A percentile compares a stretch with the other conserved stretches of the same genome.
Evolutionary conservation across 2,113 vertebrate species (phyloP).

Genomic region (Ptilorrhoa leucosticta): DNA sequence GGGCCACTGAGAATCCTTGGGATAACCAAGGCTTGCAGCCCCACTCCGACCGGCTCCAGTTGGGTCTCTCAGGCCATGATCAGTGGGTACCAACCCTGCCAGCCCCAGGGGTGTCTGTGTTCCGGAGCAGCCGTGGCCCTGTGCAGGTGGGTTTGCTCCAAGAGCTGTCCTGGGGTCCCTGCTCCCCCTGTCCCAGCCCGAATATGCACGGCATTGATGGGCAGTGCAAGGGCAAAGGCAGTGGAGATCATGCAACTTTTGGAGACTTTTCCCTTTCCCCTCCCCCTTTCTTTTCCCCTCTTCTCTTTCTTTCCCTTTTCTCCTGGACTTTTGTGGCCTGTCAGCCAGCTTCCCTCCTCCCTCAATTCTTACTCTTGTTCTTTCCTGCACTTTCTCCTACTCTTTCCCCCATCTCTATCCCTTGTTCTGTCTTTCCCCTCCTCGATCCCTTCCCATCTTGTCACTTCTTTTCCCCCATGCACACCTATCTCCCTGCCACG

Average conservation of each 20-base stretch:
- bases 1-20: background rate
- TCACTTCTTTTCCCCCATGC: fast-evolving
- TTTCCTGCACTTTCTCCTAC: background rate
- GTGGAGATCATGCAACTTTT: background rate
- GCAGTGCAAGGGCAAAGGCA: background rate
- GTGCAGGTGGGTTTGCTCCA: fast-evolving
- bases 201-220: fast-evolving
- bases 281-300: fast-evolving
- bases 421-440: background rate
- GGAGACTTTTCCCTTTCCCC: background rate
- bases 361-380: background rate
- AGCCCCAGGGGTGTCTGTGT: background rate
- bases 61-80: background rate
- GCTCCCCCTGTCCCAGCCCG: fast-evolving
- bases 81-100: fast-evolving
- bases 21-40: background rate
- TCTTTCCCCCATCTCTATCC: background rate
- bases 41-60: fast-evolving
- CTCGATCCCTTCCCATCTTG: background rate
- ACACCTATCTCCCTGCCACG: background rate
- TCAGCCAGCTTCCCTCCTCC: background rate
- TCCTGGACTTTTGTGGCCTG: background rate
- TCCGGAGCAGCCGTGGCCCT: fast-evolving
- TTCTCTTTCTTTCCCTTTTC: background rate
- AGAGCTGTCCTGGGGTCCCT: no score